Evolutionary conservation across 2,888 invertebrate genomes (phyloP).

Genomic region (Cerceris ruficornis): DNA sequence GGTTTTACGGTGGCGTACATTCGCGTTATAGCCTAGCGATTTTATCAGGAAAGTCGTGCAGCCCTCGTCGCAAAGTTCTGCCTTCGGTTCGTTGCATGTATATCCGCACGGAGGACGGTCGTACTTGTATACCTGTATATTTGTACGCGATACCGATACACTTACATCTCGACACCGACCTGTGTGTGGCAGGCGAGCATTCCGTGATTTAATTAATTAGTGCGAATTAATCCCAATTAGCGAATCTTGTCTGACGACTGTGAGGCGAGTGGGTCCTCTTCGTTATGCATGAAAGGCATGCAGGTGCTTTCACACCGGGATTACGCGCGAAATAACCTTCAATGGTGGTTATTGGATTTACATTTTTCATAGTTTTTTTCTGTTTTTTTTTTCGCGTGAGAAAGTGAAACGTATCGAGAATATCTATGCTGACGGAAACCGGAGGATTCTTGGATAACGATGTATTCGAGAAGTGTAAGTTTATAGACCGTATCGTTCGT

Average conservation of each 20-base stretch:
- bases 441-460: too few species aligned
- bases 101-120: neutral
- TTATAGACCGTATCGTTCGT: too few species aligned
- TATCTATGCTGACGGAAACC: neutral
- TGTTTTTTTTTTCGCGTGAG: neutral
- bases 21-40: conserved; percentile 26
- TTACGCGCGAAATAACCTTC: neutral
- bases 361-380: neutral
- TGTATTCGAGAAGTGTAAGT: too few species aligned
- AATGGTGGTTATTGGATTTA: neutral
- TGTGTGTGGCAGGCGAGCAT: conserved; percentile 58
- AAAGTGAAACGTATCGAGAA: neutral
- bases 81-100: conserved; percentile 48
- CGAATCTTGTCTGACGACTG: conserved; percentile 70
- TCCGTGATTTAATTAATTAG: conserved; percentile 77
- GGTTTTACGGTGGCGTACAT: neutral
- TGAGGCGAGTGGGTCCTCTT: conserved; percentile 59
- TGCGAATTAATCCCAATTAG: conserved; percentile 78
- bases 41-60: conserved; percentile 36
- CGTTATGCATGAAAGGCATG: conserved; percentile 58
- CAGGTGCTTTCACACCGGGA: conserved; percentile 57
- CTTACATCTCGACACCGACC: conserved; percentile 6
- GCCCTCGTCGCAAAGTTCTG: conserved; percentile 49
- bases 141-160: neutral
- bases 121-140: neutral